Evolutionary conservation across 2,113 vertebrate species (phyloP).

Genomic region (Poicephalus gulielmi): DNA sequence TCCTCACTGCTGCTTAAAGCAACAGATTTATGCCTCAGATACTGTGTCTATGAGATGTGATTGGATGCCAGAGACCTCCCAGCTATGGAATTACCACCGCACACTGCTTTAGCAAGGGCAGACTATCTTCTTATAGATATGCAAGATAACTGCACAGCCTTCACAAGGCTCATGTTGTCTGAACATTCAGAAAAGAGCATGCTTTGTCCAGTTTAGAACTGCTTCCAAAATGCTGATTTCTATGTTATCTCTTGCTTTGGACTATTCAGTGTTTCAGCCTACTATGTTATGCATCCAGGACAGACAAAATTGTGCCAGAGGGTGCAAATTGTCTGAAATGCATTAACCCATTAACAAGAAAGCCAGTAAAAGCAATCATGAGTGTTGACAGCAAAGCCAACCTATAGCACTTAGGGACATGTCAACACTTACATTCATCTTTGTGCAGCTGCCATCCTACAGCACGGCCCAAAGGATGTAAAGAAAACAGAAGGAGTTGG

Average conservation of each 20-base stretch:
- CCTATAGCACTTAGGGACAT: rapidly evolving
- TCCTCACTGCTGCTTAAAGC: background rate
- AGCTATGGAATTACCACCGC: background rate
- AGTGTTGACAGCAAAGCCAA: background rate
- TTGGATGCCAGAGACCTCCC: background rate
- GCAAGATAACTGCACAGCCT: background rate
- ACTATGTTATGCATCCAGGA: rapidly evolving
- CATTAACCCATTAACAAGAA: background rate
- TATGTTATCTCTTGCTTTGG: background rate
- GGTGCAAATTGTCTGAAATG: background rate
- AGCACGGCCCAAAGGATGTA: background rate
- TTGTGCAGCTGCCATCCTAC: background rate
- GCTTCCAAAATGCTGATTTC: background rate
- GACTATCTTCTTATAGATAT: background rate
- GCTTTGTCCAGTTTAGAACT: background rate
- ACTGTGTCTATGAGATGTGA: background rate
- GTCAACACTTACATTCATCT: background rate
- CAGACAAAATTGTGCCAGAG: background rate
- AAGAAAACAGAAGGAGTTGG: background rate
- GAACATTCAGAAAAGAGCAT: background rate
- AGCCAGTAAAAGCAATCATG: background rate
- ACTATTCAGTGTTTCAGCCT: background rate
- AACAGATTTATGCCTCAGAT: background rate
- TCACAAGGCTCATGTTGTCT: background rate
- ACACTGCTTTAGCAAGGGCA: background rate